Base-by-base conservation (phyloP, 2,888 invertebrate species). In the Latrodectus elegans region DNA sequence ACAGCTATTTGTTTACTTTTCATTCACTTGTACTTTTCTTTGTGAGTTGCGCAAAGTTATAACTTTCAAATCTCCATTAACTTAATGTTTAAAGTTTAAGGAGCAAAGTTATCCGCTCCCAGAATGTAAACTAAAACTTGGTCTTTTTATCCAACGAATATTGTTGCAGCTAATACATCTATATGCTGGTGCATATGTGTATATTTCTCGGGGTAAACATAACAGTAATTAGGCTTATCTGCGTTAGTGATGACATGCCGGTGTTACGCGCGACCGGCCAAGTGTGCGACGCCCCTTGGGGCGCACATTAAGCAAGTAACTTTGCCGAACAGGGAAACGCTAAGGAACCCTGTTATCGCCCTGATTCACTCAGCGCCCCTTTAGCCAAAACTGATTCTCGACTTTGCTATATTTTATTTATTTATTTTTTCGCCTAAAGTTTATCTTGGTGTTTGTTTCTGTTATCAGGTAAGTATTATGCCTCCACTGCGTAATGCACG, bases 21-120 rank as follows among this genome's bases (percentile, higher is more conserved):
- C 74, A 74, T 83, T 81, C 74, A 74, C 76, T 26, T 17, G 75
- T 64, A 72, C 71, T 77, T 78, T 77, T 78, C 78, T 79, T 84
- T 71, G 38, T 84, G 78, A 38, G 38, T 38, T 68, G 51, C 55
- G 26, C 4, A 71, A 80, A 80, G 80, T 86, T 80, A 86, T 80
- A 80, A 86, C 85, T 86, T 86, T 86, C 75, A 86, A 68, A 75
- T 86, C 85, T 86, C 85, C 85, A 86, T 86, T 80, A 86, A 80
- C 71, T 86, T 86, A 86, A 86, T 86, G 85, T 86, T 86, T 75
- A 86, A 86, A 86, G 85, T 86, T 86, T 86, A 86, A 86, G 80
- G n/a, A 80, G 75, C 65, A 52, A 86, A 86, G 80, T 86, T 80
- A 86, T 86, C 80, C 76, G 51, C 65, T 65, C 38, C 38, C 55